Conservation (phyloP, 2,888 invertebrate genomes). For the Neoitamus cyanurus region DNA sequence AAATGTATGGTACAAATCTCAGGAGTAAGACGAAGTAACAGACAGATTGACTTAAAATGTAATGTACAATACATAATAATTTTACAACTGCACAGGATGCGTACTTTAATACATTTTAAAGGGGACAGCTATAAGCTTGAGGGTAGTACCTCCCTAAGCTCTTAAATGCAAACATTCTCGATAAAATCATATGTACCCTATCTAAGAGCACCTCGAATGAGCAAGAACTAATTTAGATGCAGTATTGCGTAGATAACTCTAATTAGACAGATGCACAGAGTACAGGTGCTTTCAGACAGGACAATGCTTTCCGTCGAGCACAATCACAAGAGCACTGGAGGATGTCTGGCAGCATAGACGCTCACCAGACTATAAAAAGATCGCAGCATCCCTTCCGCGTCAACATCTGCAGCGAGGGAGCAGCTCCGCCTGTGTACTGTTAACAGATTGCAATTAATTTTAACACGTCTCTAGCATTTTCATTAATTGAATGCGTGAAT, state of each 20-base stretch:
- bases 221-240: not conserved
- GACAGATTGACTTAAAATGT: too few relatives aligned
- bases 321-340: not conserved
- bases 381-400: not conserved
- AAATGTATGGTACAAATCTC: too few relatives aligned
- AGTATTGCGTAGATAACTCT: not conserved
- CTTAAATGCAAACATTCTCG: not conserved
- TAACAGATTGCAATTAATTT: conserved; percentile 38
- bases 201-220: not conserved
- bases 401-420: not conserved
- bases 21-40: too few relatives aligned
- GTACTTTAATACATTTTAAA: too few relatives aligned
- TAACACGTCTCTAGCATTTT: conserved; percentile 3
- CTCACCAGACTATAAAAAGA: not conserved
- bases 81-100: too few relatives aligned
- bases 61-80: too few relatives aligned
- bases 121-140: not conserved
- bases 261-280: not conserved
- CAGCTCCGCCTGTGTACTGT: not conserved
- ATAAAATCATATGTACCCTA: not conserved
- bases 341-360: not conserved
- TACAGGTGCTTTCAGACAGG: not conserved
- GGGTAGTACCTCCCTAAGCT: not conserved
- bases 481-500: conserved; percentile 35
- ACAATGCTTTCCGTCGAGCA: not conserved